Base-by-base conservation (phyloP, 1,140 invertebrate species). In the Physella acuta region DNA sequence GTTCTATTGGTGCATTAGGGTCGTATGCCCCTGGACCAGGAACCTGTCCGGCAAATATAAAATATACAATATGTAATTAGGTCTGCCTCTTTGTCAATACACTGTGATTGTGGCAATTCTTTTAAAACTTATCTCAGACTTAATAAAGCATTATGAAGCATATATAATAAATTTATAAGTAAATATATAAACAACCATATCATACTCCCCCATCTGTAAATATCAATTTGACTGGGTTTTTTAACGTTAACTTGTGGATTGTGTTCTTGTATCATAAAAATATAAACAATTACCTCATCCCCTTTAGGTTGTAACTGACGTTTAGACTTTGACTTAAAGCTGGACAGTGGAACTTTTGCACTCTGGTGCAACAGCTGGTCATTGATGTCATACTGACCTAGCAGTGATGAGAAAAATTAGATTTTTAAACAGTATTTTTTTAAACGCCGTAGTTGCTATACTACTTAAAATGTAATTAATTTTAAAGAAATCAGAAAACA, bases 311-410 rank as follows among this genome's bases (percentile, higher is more conserved):
- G 70, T 73, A 81, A 76, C 36, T 80, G 72, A 72, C 82, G 63
- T 64, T 75, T 79, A 55, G 76, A 76, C 52, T 70, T 81, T 26
- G 83, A 84, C 63, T 82, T 82, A 72, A 84, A 84, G 77, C 81
- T 82, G 37, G 81, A 82, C 33, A 78, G 71, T 39, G 79, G 76
- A 59, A 80, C 71, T 73, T 82, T 83, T 1, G 73, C 70, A 76
- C 70, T 79, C 3, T 76, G 71, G 74, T 82, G 78, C 8, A 78
- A 66, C 16, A 80, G 33, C 17, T 73, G 59, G 71, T 83, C 81
- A 17, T 81, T 81, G 3, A 82, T 71, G 34, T 78, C 60, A 71
- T 84, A 84, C 14, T 82, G 81, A 58, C 82, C 83, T 84, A 74
- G 33, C 78, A n/a, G n/a, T n/a, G n/a, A n/a, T n/a, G n/a, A n/a